Conservation (phyloP, 2,888 invertebrate genomes). For the Temnothorax rugatulus region DNA sequence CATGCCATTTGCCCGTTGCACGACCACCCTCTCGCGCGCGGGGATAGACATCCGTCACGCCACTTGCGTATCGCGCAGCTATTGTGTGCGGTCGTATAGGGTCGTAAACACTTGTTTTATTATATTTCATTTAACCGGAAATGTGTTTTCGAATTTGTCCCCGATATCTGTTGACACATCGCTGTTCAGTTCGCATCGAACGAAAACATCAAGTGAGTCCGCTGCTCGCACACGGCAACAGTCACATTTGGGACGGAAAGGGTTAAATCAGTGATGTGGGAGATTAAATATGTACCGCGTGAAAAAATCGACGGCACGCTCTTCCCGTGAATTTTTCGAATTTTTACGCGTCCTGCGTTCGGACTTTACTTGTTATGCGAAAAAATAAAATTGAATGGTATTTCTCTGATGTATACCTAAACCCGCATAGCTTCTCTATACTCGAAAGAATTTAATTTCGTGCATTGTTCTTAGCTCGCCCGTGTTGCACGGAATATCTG, state of each 20-base stretch:
- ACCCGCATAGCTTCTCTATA: slow-evolving; percentile 26
- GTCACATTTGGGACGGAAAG: not conserved
- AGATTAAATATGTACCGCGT: slow-evolving; percentile 24
- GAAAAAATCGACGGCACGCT: not conserved
- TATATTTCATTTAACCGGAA: slow-evolving; percentile 55
- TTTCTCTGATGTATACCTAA: slow-evolving; percentile 25
- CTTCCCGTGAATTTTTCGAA: slow-evolving; percentile 13
- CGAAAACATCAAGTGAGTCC: not conserved
- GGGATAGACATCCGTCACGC: slow-evolving; percentile 45
- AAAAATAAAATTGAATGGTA: slow-evolving; percentile 21
- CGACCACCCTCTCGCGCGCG: slow-evolving; percentile 38
- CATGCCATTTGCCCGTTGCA: slow-evolving; percentile 66
- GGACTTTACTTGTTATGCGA: slow-evolving; percentile 32
- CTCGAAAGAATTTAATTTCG: slow-evolving; percentile 79
- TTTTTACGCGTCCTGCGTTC: slow-evolving; percentile 25
- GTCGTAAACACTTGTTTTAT: slow-evolving; percentile 46
- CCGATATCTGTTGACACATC: slow-evolving; percentile 32
- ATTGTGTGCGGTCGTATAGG: slow-evolving; percentile 12
- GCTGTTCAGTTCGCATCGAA: slow-evolving; percentile 16
- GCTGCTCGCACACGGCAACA: not conserved
- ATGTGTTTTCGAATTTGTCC: slow-evolving; percentile 47
- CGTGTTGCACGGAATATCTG: slow-evolving; percentile 58
- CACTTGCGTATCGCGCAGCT: slow-evolving; percentile 20
- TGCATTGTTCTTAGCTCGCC: slow-evolving; percentile 58
- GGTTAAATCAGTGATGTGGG: slow-evolving; percentile 23